A percentile compares a stretch with the other conserved stretches of the same genome.
phyloP scores from a whole-genome alignment of 1,140 invertebrate species.

The Drosophila miranda region DNA sequence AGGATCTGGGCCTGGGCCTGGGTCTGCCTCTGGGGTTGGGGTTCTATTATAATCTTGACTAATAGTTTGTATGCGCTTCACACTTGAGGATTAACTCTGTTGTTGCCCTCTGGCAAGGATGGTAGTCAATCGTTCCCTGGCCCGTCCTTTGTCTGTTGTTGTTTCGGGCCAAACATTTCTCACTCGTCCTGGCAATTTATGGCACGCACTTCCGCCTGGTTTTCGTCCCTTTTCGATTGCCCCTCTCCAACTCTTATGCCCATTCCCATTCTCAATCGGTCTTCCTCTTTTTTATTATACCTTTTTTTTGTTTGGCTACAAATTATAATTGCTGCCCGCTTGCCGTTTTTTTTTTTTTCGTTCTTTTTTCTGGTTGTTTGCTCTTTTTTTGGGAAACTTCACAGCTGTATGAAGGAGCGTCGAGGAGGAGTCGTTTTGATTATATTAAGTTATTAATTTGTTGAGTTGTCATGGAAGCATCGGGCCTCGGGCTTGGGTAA shows the following conservation, averaged over 20 bases:
- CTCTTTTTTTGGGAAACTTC: constrained; percentile 73
- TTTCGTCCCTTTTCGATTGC: neutral
- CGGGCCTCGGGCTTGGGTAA: neutral
- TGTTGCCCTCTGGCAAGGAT: constrained; percentile 40
- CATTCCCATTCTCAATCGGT: constrained; percentile 2
- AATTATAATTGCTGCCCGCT: constrained; percentile 75
- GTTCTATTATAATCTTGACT: constrained; percentile 69
- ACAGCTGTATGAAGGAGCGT: constrained; percentile 64
- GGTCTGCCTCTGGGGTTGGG: neutral
- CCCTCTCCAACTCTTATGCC: neutral
- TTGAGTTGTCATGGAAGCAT: constrained; percentile 76
- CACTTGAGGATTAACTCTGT: constrained; percentile 76
- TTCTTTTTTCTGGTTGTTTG: neutral
- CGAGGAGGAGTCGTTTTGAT: constrained; percentile 64
- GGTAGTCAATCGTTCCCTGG: constrained; percentile 25
- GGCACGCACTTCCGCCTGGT: constrained; percentile 76
- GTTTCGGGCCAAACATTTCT: constrained; percentile 62
- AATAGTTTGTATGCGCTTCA: constrained; percentile 80
- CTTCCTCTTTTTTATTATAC: constrained; percentile 10
- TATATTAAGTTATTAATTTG: constrained; percentile 81
- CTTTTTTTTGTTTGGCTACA: constrained; percentile 63
- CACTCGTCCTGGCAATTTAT: constrained; percentile 74
- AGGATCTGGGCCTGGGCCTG: too few species aligned
- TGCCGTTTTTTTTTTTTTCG: constrained; percentile 48
- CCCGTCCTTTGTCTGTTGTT: constrained; percentile 46